Evolutionary conservation across 37 sponge, comb jelly and placozoan genomes (phyloP).

Genomic region (Halisarca cf. caerulea): DNA sequence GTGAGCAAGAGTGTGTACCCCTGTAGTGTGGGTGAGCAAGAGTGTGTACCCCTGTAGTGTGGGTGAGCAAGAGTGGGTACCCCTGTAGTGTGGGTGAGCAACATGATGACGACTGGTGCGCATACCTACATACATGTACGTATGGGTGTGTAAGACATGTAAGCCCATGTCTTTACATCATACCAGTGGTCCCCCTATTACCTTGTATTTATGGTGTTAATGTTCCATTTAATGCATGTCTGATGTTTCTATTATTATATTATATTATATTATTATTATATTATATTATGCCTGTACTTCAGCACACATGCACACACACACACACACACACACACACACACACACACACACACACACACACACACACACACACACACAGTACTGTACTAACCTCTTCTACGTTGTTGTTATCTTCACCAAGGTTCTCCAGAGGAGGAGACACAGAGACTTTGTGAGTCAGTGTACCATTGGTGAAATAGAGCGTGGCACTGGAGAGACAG

Average conservation of each 20-base stretch:
- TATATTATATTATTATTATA: neutral
- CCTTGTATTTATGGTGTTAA: no score
- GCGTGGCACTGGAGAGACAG: conserved; percentile 41
- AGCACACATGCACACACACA: neutral
- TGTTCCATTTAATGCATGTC: no score
- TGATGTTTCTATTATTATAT: neutral
- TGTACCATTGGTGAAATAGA: conserved; percentile 60
- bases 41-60: neutral
- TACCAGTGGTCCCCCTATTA: no score
- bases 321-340: neutral
- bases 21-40: no score
- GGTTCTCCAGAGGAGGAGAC: conserved; percentile 16
- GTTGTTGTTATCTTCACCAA: no score
- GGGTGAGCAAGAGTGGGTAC: neutral
- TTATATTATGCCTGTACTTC: no score
- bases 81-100: no score
- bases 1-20: neutral
- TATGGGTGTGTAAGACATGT: no score
- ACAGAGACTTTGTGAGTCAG: conserved; percentile 57
- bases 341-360: neutral
- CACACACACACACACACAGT: neutral
- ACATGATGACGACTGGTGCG: no score
- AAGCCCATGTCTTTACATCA: no score
- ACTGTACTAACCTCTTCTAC: neutral
- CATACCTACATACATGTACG: no score